These are phyloP conservation scores for Chouioia cunea DNA, from an alignment of 2,888 invertebrate genomes.

Conservation along the genomic window DNA sequence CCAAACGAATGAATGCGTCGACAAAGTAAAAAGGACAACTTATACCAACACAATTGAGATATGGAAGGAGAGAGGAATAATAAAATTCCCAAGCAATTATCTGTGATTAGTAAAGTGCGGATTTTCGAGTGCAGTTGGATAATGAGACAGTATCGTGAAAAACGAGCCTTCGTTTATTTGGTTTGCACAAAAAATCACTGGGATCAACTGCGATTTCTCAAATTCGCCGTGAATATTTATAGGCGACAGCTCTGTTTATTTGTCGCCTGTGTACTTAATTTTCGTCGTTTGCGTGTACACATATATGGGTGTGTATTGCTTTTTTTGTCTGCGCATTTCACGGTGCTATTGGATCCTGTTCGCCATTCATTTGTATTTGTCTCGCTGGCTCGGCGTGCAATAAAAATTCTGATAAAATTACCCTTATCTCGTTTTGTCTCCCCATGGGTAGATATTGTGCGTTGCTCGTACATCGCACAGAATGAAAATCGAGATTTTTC, in stretches of 20 bases:
- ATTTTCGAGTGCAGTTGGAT: too few species aligned
- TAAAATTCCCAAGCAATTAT: too few species aligned
- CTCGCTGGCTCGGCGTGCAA: conserved; percentile 12
- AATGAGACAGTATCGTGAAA: too few species aligned
- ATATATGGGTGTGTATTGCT: not conserved
- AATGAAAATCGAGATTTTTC: conserved; percentile 15
- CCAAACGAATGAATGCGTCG: conserved; percentile 15
- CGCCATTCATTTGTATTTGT: conserved; percentile 31
- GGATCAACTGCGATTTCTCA: conserved; percentile 48
- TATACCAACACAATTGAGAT: not conserved
- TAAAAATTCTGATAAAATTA: conserved; percentile 36
- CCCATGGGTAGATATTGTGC: conserved; percentile 2
- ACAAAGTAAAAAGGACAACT: conserved; percentile 12
- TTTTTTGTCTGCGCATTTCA: not conserved
- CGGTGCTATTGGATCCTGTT: conserved; percentile 7
- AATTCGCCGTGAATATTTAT: conserved; percentile 59
- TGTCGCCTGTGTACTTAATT: not conserved
- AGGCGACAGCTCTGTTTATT: conserved; percentile 49
- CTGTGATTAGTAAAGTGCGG: too few species aligned
- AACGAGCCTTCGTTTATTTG: too few species aligned
- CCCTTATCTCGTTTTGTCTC: conserved; percentile 21
- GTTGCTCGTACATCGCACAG: not conserved
- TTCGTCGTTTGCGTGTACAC: not conserved
- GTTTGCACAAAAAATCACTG: too few species aligned
- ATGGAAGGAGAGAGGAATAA: conserved; percentile 2